Percentiles rank a stretch among this genome's conserved stretches.
phyloP scores from a whole-genome alignment of 1,140 invertebrate genomes.

The Drosophila watanabei region DNA sequence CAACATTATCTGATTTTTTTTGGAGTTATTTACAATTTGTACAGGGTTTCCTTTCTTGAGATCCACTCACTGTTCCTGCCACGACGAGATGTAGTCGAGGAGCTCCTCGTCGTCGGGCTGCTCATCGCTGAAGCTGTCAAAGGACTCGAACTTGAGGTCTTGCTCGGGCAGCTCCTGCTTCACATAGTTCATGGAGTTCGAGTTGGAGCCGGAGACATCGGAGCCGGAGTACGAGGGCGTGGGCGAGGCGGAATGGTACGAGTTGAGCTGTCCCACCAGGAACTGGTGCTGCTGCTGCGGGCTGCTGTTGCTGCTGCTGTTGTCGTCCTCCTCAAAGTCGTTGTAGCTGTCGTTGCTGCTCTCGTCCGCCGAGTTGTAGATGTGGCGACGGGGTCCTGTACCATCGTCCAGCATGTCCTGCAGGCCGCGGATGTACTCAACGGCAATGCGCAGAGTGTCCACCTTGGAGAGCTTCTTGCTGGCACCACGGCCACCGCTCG shows the following conservation, averaged over 20 bases:
- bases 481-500: constrained; percentile 89
- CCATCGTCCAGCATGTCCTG: constrained; percentile 92
- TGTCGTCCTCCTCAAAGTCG: constrained; percentile 71
- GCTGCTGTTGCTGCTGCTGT: constrained; percentile 87
- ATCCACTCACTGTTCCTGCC: constrained; percentile 89
- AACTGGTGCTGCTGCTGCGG: constrained; percentile 79
- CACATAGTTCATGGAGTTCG: constrained; percentile 81
- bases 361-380: constrained; percentile 61
- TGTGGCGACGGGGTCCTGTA: constrained; percentile 11
- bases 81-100: constrained; percentile 95
- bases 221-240: constrained; percentile 88
- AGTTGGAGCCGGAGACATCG: constrained; percentile 90
- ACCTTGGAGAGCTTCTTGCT: constrained; percentile 97
- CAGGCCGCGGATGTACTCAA: constrained; percentile 96
- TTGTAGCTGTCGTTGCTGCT: constrained; percentile 76
- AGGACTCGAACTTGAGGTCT: constrained; percentile 88
- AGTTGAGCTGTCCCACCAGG: constrained; percentile 17
- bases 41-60: constrained; percentile 44
- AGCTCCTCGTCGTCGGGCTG: constrained; percentile 96
- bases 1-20: constrained; percentile 29
- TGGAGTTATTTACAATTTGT: constrained; percentile 71
- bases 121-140: constrained; percentile 92
- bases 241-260: constrained; percentile 13
- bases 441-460: constrained; percentile 96
- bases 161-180: constrained; percentile 65